Evolutionary conservation across 1,140 invertebrate genomes (phyloP).

Genomic region (Drosophila truncata): DNA sequence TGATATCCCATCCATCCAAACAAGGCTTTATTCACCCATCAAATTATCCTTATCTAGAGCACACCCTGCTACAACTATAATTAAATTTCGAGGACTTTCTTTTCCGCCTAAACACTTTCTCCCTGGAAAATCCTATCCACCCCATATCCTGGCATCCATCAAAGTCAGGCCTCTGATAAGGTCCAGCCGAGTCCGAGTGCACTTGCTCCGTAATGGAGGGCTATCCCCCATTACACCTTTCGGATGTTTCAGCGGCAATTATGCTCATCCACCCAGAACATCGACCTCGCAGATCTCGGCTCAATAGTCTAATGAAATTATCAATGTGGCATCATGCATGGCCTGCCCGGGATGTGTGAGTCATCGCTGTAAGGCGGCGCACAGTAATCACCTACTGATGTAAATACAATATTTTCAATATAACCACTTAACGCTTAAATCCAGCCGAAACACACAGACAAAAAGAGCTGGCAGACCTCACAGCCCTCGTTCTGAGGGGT

Average conservation of each 20-base stretch:
- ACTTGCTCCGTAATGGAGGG: slow-evolving; percentile 44
- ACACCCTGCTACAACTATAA: slow-evolving; percentile 33
- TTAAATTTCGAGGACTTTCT: slow-evolving; percentile 41
- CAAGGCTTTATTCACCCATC: not conserved
- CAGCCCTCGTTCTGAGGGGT: slow-evolving; percentile 48
- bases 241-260: slow-evolving; percentile 67
- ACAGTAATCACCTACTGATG: slow-evolving; percentile 82
- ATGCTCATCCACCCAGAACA: slow-evolving; percentile 62
- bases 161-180: slow-evolving; percentile 59
- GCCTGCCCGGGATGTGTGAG: slow-evolving; percentile 52
- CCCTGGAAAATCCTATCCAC: slow-evolving; percentile 6
- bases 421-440: slow-evolving; percentile 84
- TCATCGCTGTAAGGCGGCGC: slow-evolving; percentile 60
- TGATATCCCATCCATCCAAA: slow-evolving; percentile 40
- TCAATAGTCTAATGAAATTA: slow-evolving; percentile 84
- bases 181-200: slow-evolving; percentile 8
- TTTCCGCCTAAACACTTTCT: slow-evolving; percentile 51
- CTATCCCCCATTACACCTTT: slow-evolving; percentile 64
- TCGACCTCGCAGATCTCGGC: slow-evolving; percentile 49
- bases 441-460: slow-evolving; percentile 61
- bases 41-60: slow-evolving; percentile 30
- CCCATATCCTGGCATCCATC: slow-evolving; percentile 53
- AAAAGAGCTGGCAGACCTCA: slow-evolving; percentile 15
- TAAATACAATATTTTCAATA: slow-evolving; percentile 84
- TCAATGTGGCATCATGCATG: slow-evolving; percentile 56